These are phyloP conservation scores for Nasonia vitripennis DNA, from an alignment of 1,140 invertebrate genomes.

Conservation along the genomic window DNA sequence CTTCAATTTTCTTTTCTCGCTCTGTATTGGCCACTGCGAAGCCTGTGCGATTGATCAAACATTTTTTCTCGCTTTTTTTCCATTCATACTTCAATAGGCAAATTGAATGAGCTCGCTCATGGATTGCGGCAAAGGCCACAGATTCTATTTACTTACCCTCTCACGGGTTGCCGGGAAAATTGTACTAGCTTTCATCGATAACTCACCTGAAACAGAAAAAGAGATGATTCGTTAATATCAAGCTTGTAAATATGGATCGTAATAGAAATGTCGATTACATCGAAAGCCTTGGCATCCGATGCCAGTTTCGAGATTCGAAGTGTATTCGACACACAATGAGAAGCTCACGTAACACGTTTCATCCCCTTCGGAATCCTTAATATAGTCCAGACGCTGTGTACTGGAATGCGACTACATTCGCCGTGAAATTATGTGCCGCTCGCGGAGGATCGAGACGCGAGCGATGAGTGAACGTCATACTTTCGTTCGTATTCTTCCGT, in stretches of 20 bases:
- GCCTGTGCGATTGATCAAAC: not conserved
- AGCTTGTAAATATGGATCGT: not conserved
- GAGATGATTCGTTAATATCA: not conserved
- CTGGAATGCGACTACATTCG: slow-evolving; percentile 54
- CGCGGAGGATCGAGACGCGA: not conserved
- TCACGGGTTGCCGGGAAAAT: slow-evolving; percentile 29
- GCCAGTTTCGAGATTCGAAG: not conserved
- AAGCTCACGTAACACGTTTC: not conserved
- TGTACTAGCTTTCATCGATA: slow-evolving; percentile 33
- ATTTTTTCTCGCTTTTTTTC: not conserved
- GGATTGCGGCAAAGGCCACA: not conserved
- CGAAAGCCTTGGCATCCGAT: not conserved
- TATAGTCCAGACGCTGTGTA: slow-evolving; percentile 61
- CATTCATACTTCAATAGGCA: not conserved
- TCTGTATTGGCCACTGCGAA: not conserved
- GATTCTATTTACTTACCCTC: slow-evolving; percentile 20
- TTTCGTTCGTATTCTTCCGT: not conserved
- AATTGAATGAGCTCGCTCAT: not conserved
- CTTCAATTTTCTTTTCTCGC: slow-evolving; percentile 1
- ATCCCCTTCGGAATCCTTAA: slow-evolving; percentile 65
- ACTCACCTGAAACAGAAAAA: slow-evolving; percentile 46
- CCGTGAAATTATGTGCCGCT: slow-evolving; percentile 66
- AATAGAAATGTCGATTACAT: not conserved
- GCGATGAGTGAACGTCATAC: not conserved
- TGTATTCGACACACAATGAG: not conserved